Evolutionary conservation across 2,113 vertebrate genomes (phyloP).

Genomic region (Neotoma lepida): DNA sequence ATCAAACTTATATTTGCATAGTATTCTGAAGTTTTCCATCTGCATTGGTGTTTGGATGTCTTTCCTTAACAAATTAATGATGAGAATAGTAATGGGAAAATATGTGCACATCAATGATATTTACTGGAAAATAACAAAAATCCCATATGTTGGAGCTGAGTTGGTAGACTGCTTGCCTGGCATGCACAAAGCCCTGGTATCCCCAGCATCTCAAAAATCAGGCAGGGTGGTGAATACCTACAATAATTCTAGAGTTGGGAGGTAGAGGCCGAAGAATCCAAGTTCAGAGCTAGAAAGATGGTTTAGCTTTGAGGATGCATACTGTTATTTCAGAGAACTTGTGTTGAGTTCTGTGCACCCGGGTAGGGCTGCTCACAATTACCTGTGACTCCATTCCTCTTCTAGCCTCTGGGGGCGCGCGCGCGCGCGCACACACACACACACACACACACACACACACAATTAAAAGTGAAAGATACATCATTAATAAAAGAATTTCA

Average conservation of each 20-base stretch:
- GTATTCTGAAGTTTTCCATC: not conserved
- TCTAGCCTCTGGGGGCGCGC: not conserved
- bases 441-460: not conserved
- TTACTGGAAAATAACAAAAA: not conserved
- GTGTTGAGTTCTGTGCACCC: not conserved
- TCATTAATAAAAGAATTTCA: not conserved
- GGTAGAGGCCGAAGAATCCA: not conserved
- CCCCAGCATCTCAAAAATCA: not conserved
- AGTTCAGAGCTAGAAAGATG: not conserved
- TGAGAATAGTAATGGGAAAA: not conserved
- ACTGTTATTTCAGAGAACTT: not conserved
- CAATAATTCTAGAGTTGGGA: not conserved
- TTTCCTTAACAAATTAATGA: not conserved
- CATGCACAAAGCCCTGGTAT: not conserved
- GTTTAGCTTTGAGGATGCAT: no score
- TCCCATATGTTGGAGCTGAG: no score
- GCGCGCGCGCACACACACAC: fast-evolving
- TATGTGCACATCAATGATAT: not conserved
- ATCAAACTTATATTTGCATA: not conserved
- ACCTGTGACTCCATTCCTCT: no score
- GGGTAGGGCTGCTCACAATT: not conserved
- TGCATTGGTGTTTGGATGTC: not conserved
- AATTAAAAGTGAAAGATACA: not conserved
- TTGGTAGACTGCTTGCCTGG: not conserved
- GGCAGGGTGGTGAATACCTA: not conserved